A percentile compares a stretch with the other conserved stretches of the same genome.
Conservation (phyloP, 2,888 invertebrate species). For the Lasioglossum zephyrum region DNA sequence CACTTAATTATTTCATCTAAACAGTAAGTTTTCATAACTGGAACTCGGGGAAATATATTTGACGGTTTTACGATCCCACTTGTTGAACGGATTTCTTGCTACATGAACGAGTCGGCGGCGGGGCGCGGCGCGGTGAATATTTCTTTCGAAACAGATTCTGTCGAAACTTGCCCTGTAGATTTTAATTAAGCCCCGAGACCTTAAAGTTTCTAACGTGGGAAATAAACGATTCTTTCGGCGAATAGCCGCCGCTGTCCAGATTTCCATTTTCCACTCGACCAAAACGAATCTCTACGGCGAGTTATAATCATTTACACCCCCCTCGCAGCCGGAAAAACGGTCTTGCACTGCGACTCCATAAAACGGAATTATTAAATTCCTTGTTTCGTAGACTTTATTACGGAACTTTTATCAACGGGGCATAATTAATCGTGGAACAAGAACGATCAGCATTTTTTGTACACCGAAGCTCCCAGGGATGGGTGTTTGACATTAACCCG, state of each 20-base stretch:
- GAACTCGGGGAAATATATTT: slow-evolving; percentile 54
- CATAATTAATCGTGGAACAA: not conserved
- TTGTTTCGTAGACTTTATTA: not conserved
- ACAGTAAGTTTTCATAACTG: slow-evolving; percentile 42
- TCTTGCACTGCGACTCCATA: not conserved
- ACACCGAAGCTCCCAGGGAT: not conserved
- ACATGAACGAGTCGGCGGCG: slow-evolving; percentile 17
- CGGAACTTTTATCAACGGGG: not conserved
- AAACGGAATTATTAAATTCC: slow-evolving; percentile 2
- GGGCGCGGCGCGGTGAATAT: slow-evolving; percentile 27
- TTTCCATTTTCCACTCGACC: slow-evolving; percentile 22
- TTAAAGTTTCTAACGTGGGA: slow-evolving; percentile 61
- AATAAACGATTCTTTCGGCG: slow-evolving; percentile 61
- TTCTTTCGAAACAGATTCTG: slow-evolving; percentile 60
- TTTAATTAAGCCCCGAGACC: slow-evolving; percentile 66
- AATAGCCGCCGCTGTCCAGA: slow-evolving; percentile 33
- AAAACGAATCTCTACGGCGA: slow-evolving; percentile 21
- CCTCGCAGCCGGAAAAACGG: not conserved
- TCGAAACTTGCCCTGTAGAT: slow-evolving; percentile 53
- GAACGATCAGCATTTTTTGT: no score
- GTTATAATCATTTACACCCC: slow-evolving; percentile 25
- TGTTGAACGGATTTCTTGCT: slow-evolving; percentile 64
- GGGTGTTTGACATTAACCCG: no score
- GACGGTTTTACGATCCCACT: slow-evolving; percentile 65
- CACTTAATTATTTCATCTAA: slow-evolving; percentile 26